These are phyloP conservation scores for western clawed frog (Xenopus tropicalis) DNA, from an alignment of 2,113 vertebrate genomes.

Conservation along the genomic window DNA sequence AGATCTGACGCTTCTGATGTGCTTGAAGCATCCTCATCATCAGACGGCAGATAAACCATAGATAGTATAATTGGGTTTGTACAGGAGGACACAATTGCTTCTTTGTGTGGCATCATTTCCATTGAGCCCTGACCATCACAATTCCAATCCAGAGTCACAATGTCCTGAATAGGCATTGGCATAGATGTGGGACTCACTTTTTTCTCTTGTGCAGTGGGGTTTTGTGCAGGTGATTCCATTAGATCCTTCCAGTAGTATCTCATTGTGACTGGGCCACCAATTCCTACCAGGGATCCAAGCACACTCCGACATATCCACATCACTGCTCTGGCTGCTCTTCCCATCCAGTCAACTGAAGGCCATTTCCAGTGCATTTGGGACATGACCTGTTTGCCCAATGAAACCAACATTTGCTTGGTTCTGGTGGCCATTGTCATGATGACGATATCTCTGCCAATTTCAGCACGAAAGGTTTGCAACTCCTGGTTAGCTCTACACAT, in stretches of 20 bases:
- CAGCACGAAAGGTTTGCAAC: too few species aligned
- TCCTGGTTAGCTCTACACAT: not conserved
- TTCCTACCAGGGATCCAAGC: not conserved
- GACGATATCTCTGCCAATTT: slow-evolving; percentile 15
- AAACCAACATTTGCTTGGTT: not conserved
- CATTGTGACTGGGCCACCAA: not conserved
- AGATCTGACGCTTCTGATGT: not conserved
- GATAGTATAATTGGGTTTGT: slow-evolving; percentile 28
- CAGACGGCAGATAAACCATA: slow-evolving; percentile 45
- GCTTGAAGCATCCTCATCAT: slow-evolving; percentile 24
- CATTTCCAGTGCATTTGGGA: slow-evolving; percentile 2
- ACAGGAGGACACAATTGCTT: not conserved
- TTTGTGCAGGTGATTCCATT: not conserved
- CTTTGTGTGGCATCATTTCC: not conserved
- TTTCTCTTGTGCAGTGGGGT: not conserved
- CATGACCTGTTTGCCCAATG: slow-evolving; percentile 5
- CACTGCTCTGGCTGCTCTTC: not conserved
- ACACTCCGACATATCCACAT: not conserved
- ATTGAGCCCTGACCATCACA: not conserved
- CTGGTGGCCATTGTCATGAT: not conserved
- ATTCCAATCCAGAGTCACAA: not conserved
- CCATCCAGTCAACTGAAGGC: slow-evolving; percentile 1
- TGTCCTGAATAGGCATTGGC: not conserved
- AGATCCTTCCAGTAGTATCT: not conserved
- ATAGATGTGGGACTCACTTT: not conserved